Evolutionary conservation across 1,140 invertebrate genomes (phyloP).

Genomic region (Leptinotarsa lineolata): DNA sequence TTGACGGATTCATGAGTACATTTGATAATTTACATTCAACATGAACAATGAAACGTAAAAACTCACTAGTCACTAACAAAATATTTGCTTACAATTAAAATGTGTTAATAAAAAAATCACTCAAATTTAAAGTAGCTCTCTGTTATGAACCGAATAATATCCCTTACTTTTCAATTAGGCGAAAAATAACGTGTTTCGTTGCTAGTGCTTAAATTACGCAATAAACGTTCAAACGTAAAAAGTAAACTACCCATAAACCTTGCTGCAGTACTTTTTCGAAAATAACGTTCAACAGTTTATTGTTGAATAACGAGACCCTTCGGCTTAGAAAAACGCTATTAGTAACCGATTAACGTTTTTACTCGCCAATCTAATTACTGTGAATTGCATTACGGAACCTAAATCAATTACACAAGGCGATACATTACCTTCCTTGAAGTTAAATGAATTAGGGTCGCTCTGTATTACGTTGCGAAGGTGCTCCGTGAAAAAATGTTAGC

Average conservation of each 20-base stretch:
- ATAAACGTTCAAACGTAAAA: no score
- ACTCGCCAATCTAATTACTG: constrained; percentile 16
- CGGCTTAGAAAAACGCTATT: constrained; percentile 11
- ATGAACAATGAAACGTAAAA: no score
- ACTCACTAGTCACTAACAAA: no score
- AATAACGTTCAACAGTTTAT: constrained; percentile 16
- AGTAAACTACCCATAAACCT: background rate
- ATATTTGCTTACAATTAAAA: no score
- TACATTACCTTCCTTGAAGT: constrained; percentile 14
- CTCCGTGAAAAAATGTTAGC: background rate
- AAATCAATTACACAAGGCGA: constrained; percentile 12
- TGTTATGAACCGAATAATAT: no score
- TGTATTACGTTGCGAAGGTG: background rate
- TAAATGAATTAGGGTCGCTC: constrained; percentile 11
- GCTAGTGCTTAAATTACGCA: no score
- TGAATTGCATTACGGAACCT: constrained; percentile 15
- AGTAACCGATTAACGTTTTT: constrained; percentile 26
- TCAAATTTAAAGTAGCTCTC: no score
- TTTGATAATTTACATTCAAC: no score
- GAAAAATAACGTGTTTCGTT: no score
- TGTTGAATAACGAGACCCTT: constrained; percentile 7
- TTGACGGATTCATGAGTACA: no score
- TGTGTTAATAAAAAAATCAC: no score
- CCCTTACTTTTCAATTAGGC: no score
- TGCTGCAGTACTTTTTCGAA: background rate